Evolutionary conservation across 2,797 vertebrate genomes (phyloP), one percentile per base, ranked within the genome.

Genomic region (Pangasius mekongensis): DNA sequence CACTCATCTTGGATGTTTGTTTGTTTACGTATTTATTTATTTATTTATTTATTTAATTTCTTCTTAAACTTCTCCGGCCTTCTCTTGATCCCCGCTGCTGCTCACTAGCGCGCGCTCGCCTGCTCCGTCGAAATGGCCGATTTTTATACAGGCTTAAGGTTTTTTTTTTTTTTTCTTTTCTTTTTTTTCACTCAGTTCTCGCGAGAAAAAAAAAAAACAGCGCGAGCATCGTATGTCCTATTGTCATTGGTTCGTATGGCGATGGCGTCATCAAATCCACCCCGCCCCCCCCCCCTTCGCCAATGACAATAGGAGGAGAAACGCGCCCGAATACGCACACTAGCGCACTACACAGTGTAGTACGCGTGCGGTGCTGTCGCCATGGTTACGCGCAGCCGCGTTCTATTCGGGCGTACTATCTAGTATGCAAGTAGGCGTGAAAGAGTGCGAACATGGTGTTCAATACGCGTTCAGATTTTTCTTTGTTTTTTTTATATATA

Each of bases 111-210:
- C 43, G 43, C 1, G 1, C 20, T 22, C 56, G 27, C 88, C 87
- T 80, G 89, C 87, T 90, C 85, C 7, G 76, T 82, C 47, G 94
- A 94, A 95, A 96, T 94, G 95, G 95, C 95, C 91, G 94, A 86
- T 62, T 91, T 86, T 94, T 94, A 95, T 95, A 94, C 22, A 8
- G 88, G 85, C 89, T 83, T 49, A 76, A 82, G 73, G 89, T 90
- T 88, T 88, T 84, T 92, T 49, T 74, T 24, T 11, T 5, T 5
- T 83, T 74, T 87, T 87, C 83, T 92, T 52, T 76, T 49, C 14
- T 10, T 8, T 83, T 71, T 13, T 8, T n/a, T 5, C 1, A 3
- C 43, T 43, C 43, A 43, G 43, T 43, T 39, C 78, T 91, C 86
- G 87, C 90, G 91, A 92, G 89, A n/a, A n/a, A 93, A 14, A 49